A percentile compares a stretch with the other conserved stretches of the same genome.
These are phyloP conservation scores for Orthosia gracilis DNA, from an alignment of 2,888 invertebrate species.

Conservation along the genomic window DNA sequence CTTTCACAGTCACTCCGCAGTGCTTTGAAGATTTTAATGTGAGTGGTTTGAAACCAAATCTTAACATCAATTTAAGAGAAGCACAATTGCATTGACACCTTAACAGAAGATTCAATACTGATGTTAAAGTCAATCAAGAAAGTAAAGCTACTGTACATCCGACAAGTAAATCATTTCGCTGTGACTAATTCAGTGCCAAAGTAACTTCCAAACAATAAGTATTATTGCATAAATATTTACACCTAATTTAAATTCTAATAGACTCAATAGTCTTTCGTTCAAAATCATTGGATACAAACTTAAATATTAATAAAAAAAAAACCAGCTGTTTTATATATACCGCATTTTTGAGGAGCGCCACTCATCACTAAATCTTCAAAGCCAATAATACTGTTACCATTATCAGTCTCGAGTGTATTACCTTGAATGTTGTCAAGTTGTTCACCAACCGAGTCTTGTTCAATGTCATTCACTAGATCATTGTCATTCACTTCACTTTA, in stretches of 20 bases:
- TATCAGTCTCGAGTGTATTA: constrained; percentile 84
- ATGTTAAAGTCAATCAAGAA: background rate
- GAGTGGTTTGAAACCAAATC: constrained; percentile 57
- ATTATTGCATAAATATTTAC: constrained; percentile 28
- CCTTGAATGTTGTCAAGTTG: constrained; percentile 62
- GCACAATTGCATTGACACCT: constrained; percentile 6
- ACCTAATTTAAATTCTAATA: constrained; percentile 36
- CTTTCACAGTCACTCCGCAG: constrained; percentile 62
- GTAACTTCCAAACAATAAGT: constrained; percentile 32
- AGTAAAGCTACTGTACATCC: constrained; percentile 5
- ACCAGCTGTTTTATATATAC: constrained; percentile 1
- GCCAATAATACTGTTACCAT: constrained; percentile 84
- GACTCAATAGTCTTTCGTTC: constrained; percentile 9
- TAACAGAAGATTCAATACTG: background rate
- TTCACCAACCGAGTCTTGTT: constrained; percentile 52
- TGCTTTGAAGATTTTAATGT: constrained; percentile 66
- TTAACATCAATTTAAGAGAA: constrained; percentile 26
- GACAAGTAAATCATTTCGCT: background rate
- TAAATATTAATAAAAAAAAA: constrained; percentile 11
- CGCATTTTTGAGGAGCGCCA: constrained; percentile 45
- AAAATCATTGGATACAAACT: constrained; percentile 27
- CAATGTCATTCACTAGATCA: constrained; percentile 44
- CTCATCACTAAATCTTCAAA: constrained; percentile 72
- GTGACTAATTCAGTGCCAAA: constrained; percentile 25
- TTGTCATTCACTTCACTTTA: constrained; percentile 61